A percentile compares a stretch with the other conserved stretches of the same genome.
phyloP scores from a whole-genome alignment of 2,797 vertebrate genomes.

The Ctenosaura bakeri region DNA sequence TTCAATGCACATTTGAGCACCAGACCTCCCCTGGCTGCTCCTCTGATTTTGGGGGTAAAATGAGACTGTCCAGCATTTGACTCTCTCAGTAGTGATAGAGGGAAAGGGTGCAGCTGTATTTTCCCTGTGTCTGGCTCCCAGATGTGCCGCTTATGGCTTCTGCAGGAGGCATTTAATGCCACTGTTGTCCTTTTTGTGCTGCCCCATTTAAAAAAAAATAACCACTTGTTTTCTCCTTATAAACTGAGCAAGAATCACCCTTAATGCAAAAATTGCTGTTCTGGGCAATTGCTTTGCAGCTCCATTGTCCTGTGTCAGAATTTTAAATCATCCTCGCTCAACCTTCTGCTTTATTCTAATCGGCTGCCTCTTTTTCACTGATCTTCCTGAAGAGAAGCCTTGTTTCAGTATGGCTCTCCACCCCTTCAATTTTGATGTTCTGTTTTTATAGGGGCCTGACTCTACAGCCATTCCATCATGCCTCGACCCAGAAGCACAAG shows the following conservation, averaged over 20 bases:
- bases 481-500: background rate
- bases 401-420: background rate
- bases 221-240: background rate
- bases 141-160: no score
- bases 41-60: background rate
- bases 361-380: background rate
- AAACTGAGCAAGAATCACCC: background rate
- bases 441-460: background rate
- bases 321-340: background rate
- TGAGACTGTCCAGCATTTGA: background rate
- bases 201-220: background rate
- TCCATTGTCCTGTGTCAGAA: background rate
- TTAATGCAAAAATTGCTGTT: background rate
- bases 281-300: background rate
- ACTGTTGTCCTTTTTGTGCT: background rate
- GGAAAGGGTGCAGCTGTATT: background rate
- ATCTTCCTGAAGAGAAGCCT: background rate
- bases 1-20: background rate
- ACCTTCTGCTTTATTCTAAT: background rate
- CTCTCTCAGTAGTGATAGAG: background rate
- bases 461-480: background rate
- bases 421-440: background rate
- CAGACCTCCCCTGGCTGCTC: background rate
- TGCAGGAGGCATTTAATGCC: background rate
- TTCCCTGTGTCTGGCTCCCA: background rate